These are phyloP conservation scores for Mactromeris polynyma DNA, from an alignment of 2,888 invertebrate genomes.

Conservation along the genomic window DNA sequence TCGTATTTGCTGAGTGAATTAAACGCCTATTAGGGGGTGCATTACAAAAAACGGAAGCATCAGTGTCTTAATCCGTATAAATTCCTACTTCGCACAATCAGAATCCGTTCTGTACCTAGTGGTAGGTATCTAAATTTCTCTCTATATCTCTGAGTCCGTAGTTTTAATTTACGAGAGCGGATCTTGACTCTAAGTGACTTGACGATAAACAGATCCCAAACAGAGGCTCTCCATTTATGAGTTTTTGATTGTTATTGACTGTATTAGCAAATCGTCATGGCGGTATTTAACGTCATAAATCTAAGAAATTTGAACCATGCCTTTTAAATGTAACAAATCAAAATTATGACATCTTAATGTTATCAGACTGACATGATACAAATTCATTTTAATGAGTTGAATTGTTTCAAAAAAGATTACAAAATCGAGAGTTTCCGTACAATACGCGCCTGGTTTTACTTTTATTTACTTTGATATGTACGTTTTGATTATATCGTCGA, in stretches of 20 bases:
- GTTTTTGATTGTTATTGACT: no score
- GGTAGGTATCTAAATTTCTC: not conserved
- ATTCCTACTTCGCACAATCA: slow-evolving; percentile 3
- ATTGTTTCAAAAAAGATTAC: not conserved
- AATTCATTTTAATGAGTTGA: no score
- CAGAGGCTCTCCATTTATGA: not conserved
- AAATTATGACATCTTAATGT: no score
- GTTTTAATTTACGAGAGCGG: not conserved
- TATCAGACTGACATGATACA: no score
- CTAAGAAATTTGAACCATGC: no score
- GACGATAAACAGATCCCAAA: not conserved
- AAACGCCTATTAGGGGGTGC: not conserved
- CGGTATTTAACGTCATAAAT: no score
- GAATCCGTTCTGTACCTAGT: not conserved
- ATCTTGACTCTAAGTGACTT: not conserved
- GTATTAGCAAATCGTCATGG: no score
- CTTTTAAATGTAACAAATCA: no score
- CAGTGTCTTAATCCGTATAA: not conserved
- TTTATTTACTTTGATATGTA: slow-evolving; percentile 30
- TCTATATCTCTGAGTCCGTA: not conserved
- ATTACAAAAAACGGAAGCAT: not conserved
- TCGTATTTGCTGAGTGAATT: not conserved
- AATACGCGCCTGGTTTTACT: not conserved
- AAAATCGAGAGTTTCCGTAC: not conserved
- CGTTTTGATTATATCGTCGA: slow-evolving; percentile 33